Evolutionary conservation across 2,888 invertebrate genomes (phyloP).

Genomic region (Tryphoninae sp.): DNA sequence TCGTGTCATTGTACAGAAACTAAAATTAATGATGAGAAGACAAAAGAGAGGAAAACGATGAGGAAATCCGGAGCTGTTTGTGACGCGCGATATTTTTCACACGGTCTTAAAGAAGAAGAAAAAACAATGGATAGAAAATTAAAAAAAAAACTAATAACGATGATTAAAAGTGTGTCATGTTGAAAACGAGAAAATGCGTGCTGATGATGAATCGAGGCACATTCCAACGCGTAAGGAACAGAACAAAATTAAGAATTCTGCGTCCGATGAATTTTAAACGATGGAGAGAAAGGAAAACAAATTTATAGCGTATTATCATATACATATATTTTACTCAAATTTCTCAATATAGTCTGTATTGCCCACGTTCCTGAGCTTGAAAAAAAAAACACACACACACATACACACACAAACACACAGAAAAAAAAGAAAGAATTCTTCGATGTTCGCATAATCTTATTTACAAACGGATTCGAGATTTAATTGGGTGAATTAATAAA

Average conservation of each 20-base stretch:
- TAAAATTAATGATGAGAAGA: constrained; percentile 57
- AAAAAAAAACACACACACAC: constrained; percentile 31
- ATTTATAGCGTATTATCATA: constrained; percentile 52
- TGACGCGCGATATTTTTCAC: constrained; percentile 66
- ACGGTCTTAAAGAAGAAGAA: constrained; percentile 61
- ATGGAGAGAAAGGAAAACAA: constrained; percentile 34
- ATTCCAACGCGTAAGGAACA: constrained; percentile 57
- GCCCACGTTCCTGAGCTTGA: constrained; percentile 56
- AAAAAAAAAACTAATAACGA: constrained; percentile 2
- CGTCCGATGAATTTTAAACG: constrained; percentile 50
- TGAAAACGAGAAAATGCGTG: constrained; percentile 61
- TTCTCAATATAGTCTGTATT: constrained; percentile 51
- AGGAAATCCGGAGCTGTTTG: constrained; percentile 49
- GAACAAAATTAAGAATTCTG: constrained; percentile 35
- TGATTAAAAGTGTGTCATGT: constrained; percentile 60
- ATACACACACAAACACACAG: neutral
- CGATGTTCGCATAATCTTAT: constrained; percentile 6
- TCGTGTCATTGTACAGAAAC: constrained; percentile 62
- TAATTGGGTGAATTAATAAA: no score
- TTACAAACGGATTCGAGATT: constrained; percentile 1
- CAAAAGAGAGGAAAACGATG: constrained; percentile 24
- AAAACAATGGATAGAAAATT: constrained; percentile 39
- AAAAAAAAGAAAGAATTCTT: constrained; percentile 23
- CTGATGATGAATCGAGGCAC: constrained; percentile 59
- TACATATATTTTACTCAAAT: constrained; percentile 60